phyloP scores from a whole-genome alignment of 1,140 invertebrate species.

The Laodelphax striatellus region DNA sequence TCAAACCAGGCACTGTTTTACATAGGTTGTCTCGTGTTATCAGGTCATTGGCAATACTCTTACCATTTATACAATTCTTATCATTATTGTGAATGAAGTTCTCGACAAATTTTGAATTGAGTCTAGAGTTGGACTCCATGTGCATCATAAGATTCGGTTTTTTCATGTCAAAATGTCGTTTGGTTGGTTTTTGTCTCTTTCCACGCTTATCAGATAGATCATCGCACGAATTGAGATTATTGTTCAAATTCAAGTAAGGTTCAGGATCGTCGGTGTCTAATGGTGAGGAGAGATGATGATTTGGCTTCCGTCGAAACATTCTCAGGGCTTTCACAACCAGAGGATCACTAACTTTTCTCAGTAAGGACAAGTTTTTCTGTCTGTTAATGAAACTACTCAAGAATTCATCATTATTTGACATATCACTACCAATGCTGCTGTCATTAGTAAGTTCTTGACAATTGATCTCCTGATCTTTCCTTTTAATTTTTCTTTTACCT shows the following conservation, averaged over 20 bases:
- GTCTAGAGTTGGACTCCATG: neutral
- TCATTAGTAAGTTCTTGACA: no score
- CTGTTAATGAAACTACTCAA: no score
- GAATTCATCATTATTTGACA: no score
- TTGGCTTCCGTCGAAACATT: constrained; percentile 33
- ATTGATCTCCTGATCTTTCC: no score
- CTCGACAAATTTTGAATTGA: neutral
- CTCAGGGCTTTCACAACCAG: constrained; percentile 41
- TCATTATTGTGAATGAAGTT: neutral
- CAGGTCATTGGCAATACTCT: neutral
- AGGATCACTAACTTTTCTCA: constrained; percentile 35
- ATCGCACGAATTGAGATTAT: neutral
- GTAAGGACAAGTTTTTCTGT: no score
- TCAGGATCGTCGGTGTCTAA: no score
- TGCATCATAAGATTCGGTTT: neutral
- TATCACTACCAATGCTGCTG: no score
- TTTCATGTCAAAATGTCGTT: neutral
- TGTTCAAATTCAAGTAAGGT: constrained; percentile 16
- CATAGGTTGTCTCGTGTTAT: neutral
- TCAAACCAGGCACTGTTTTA: constrained; percentile 32
- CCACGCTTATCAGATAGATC: neutral
- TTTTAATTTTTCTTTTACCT: no score
- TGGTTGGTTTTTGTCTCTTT: neutral
- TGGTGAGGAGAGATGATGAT: no score
- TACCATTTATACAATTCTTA: neutral